Conservation (phyloP, 2,888 invertebrate genomes). For the Perizoma flavofasciatum region DNA sequence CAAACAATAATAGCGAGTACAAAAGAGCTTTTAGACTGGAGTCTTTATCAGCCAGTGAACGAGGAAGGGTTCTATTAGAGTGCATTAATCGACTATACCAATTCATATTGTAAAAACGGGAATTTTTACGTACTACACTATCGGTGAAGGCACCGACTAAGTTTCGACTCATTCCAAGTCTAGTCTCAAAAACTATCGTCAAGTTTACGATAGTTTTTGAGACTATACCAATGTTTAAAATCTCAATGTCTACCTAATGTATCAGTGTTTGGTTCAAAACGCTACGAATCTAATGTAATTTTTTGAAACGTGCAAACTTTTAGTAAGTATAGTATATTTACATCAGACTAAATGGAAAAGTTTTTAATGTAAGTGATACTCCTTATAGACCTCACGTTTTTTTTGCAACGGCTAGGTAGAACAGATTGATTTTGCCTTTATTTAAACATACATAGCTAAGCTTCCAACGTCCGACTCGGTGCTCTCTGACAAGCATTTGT, state of each 20-base stretch:
- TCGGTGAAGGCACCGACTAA: no score
- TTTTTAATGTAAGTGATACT: no score
- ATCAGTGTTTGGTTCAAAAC: slow-evolving; percentile 11
- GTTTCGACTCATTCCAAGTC: no score
- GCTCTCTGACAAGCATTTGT: slow-evolving; percentile 23
- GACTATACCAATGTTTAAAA: slow-evolving; percentile 24
- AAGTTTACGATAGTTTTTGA: no score
- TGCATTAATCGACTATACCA: slow-evolving; percentile 58
- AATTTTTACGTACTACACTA: no score
- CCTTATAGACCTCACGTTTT: background rate
- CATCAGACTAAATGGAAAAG: no score
- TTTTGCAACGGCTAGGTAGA: background rate
- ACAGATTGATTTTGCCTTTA: background rate
- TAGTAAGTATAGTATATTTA: background rate
- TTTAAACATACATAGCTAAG: background rate
- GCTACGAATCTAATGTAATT: slow-evolving; percentile 11
- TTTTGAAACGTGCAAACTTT: slow-evolving; percentile 9
- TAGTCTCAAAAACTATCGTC: no score
- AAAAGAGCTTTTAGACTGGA: slow-evolving; percentile 70
- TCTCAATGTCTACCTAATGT: slow-evolving; percentile 20
- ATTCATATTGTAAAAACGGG: no score
- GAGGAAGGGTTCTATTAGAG: slow-evolving; percentile 50
- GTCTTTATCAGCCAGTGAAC: slow-evolving; percentile 61
- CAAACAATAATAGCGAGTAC: slow-evolving; percentile 67
- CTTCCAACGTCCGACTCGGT: slow-evolving; percentile 1